These are phyloP conservation scores for Meteorus cinctellus DNA, from an alignment of 2,888 invertebrate genomes.

Conservation along the genomic window DNA sequence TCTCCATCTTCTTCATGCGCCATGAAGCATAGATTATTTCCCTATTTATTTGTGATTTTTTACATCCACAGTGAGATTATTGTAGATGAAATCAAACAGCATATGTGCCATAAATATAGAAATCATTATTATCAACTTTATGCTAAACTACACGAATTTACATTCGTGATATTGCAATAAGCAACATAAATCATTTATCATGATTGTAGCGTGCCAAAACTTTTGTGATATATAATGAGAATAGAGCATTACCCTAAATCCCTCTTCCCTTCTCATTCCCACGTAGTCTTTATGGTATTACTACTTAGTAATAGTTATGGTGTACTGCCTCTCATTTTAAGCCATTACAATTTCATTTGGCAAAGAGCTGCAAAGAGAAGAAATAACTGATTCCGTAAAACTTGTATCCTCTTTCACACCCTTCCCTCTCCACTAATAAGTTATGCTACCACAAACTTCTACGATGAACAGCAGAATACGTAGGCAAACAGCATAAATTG, in stretches of 20 bases:
- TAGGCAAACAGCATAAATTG: neutral
- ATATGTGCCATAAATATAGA: neutral
- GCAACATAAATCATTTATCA: neutral
- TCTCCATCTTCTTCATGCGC: neutral
- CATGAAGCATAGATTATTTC: neutral
- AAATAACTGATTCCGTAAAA: constrained; percentile 6
- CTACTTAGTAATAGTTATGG: constrained; percentile 8
- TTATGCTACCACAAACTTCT: neutral
- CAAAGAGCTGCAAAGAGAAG: neutral
- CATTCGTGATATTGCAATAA: neutral
- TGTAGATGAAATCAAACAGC: no score
- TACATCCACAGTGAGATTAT: no score
- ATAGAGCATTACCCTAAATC: neutral
- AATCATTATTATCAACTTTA: neutral
- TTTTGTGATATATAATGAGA: constrained; percentile 9
- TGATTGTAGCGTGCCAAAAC: constrained; percentile 7
- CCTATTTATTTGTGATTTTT: no score
- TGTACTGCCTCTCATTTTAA: neutral
- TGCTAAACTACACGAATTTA: neutral
- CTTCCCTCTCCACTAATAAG: neutral
- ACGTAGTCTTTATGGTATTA: constrained; percentile 17
- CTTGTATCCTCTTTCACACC: neutral
- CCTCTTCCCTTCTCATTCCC: neutral
- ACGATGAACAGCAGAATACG: neutral
- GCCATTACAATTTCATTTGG: constrained; percentile 13